Evolutionary conservation across 2,113 vertebrate genomes (phyloP), one percentile per base, ranked within the genome.

Genomic region (Equus przewalskii): DNA sequence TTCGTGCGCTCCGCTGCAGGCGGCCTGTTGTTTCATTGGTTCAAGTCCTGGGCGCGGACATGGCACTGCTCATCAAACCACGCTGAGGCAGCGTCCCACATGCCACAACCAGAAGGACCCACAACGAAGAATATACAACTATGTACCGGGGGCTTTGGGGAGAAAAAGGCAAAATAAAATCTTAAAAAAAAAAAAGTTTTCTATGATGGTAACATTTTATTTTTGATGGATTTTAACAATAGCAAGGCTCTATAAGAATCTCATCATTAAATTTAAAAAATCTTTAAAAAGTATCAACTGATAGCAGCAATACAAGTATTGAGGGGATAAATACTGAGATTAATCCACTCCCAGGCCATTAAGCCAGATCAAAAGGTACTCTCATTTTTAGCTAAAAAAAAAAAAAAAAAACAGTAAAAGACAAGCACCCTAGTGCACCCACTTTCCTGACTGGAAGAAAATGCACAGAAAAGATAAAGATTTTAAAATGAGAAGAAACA

Each of bases 141-240:
- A 41, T 41, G 36, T 41, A 41, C 36, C 36, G 36, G 36, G 36
- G 36, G 36, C 36, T 41, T 41, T 41, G 36, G 36, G 36, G 36
- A 41, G 36, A 41, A 41, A 41, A 41, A 41, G 36, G 36, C 3
- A 41, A 41, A 3, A 41, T 41, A 41, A 41, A 41, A 41, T 41
- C 36, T 41, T 41, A 41, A 41, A 41, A 41, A 41, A 41, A 36
- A 41, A 41, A 41, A 41, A 49, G 49, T 11, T 54, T 54, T 54
- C 51, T 54, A 54, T 54, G 26, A 54, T 54, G 26, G 21, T 87
- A 87, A 2, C 70, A 49, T 15, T 89, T 92, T 33, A 89, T 54
- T 54, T 54, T 54, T 54, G 13, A 54, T 16, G 14, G 9, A 75
- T 86, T 96, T 95, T 95, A 92, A 87, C 33, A 89, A 76, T 28